phyloP scores from a whole-genome alignment of 2,113 vertebrate species.

The Sciurus niger region DNA sequence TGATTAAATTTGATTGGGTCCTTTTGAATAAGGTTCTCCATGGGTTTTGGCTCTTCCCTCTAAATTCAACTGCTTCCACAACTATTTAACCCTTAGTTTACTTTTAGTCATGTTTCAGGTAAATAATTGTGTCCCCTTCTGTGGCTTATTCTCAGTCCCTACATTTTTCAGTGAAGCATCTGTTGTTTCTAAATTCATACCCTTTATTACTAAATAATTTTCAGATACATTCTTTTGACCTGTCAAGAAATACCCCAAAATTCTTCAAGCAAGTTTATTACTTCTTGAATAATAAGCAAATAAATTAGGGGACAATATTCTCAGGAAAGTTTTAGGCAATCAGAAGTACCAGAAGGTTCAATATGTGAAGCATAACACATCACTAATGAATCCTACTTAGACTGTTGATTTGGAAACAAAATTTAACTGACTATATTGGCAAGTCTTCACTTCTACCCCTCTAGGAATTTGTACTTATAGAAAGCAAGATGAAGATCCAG shows the following conservation, averaged over 20 bases:
- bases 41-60: not conserved
- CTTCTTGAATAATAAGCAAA: not conserved
- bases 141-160: not conserved
- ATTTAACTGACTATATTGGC: not conserved
- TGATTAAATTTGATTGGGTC: not conserved
- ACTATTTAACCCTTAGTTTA: not conserved
- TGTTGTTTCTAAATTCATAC: not conserved
- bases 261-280: not conserved
- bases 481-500: not conserved
- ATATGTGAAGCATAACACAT: not conserved
- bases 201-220: not conserved
- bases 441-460: not conserved
- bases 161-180: not conserved
- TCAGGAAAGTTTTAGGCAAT: slow-evolving; percentile 19
- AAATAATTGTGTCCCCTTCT: not conserved
- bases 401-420: not conserved
- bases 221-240: no score
- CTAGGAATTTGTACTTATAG: not conserved
- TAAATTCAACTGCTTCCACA: not conserved
- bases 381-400: not conserved
- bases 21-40: not conserved
- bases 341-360: not conserved
- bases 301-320: not conserved
- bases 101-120: not conserved
- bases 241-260: not conserved